phyloP scores from a whole-genome alignment of 2,113 vertebrate species.

The Coracopsis vasa region DNA sequence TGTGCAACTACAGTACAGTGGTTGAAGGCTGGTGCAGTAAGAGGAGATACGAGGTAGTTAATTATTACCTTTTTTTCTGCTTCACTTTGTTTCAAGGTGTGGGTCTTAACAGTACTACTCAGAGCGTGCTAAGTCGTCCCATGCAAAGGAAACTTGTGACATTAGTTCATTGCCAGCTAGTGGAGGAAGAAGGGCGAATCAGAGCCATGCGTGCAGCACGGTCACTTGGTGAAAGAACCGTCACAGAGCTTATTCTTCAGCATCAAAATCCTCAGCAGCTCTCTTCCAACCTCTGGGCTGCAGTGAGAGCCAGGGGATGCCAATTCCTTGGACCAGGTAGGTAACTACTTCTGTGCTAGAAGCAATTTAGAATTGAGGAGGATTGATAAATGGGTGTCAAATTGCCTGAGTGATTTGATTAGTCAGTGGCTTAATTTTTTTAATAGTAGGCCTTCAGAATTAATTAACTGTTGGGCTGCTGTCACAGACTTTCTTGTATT shows the following conservation, averaged over 20 bases:
- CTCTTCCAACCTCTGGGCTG: slow-evolving; percentile 98
- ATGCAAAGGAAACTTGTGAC: slow-evolving; percentile 99
- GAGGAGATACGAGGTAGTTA: neutral
- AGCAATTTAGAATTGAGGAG: neutral
- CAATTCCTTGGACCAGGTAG: slow-evolving; percentile 98
- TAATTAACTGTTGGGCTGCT: neutral
- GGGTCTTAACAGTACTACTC: slow-evolving; percentile 91
- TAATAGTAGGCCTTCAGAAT: neutral
- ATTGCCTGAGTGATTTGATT: neutral
- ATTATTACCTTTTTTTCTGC: neutral
- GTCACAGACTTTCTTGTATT: accelerated
- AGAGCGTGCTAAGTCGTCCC: slow-evolving; percentile 95
- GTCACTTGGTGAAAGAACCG: slow-evolving; percentile 93
- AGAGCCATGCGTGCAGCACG: slow-evolving; percentile 96
- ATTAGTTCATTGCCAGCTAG: slow-evolving; percentile 95
- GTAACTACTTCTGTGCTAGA: neutral
- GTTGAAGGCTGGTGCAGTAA: neutral
- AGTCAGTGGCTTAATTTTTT: neutral
- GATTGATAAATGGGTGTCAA: neutral
- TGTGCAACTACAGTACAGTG: neutral
- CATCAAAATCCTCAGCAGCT: slow-evolving; percentile 98
- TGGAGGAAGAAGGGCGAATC: slow-evolving; percentile 95
- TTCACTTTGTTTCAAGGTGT: slow-evolving; percentile 81
- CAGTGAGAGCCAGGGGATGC: slow-evolving; percentile 94
- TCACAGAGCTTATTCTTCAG: slow-evolving; percentile 97